Conservation (phyloP, 1,140 invertebrate genomes). For the Caenorhabditis tropicalis region DNA sequence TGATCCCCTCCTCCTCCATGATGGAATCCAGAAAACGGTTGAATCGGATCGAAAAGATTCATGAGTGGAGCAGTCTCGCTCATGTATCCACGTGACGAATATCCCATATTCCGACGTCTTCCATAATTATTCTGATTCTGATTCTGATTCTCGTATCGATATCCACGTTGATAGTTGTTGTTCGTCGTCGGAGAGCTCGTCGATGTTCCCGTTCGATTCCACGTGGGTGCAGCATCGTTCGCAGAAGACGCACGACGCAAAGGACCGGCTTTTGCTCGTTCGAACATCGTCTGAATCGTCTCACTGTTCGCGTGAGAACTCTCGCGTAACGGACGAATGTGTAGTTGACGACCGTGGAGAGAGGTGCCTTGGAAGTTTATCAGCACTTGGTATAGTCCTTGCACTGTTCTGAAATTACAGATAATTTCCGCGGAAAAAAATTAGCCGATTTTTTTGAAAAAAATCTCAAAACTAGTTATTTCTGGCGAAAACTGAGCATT, state of each 20-base stretch:
- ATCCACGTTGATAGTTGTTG: not conserved
- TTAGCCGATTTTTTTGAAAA: too few species aligned
- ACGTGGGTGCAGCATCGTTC: too few species aligned
- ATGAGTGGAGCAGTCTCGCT: too few species aligned
- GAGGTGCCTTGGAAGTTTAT: constrained; percentile 3
- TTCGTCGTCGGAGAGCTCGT: not conserved
- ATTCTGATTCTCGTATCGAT: not conserved
- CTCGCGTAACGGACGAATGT: constrained; percentile 6
- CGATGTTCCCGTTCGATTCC: too few species aligned
- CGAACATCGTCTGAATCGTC: not conserved
- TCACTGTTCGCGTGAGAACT: constrained; percentile 7
- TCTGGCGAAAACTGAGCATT: too few species aligned
- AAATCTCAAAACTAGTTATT: too few species aligned
- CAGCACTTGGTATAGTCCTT: constrained; percentile 11
- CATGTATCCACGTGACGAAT: not conserved
- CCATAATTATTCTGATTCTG: too few species aligned
- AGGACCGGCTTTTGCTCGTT: not conserved
- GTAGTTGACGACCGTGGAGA: not conserved
- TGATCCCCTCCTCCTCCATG: not conserved
- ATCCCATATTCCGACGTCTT: not conserved
- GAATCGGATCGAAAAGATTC: not conserved
- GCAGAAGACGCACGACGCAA: too few species aligned
- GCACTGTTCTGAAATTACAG: not conserved
- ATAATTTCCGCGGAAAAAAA: not conserved
- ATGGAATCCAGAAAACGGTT: not conserved